Conservation (phyloP, 1,140 invertebrate genomes). For the Tenebrio molitor region DNA sequence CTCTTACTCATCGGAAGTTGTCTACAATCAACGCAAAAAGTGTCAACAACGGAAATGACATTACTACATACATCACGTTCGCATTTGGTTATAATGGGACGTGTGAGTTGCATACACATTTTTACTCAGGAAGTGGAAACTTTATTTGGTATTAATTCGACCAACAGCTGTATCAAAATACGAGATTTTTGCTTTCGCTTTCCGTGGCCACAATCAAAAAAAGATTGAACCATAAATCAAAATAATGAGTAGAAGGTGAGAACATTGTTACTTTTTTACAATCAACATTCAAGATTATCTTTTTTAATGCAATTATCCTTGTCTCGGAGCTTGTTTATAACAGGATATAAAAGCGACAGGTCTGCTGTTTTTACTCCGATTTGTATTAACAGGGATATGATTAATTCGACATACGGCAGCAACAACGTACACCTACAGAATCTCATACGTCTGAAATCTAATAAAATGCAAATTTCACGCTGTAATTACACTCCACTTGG, state of each 20-base stretch:
- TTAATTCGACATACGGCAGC: no score
- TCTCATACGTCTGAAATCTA: no score
- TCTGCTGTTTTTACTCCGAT: no score
- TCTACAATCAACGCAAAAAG: background rate
- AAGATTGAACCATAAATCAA: slow-evolving; percentile 17
- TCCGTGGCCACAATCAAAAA: background rate
- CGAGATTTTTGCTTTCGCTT: slow-evolving; percentile 2
- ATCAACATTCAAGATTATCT: background rate
- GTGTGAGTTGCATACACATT: slow-evolving; percentile 15
- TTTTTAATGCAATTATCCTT: no score
- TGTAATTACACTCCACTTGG: no score
- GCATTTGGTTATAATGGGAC: slow-evolving; percentile 27
- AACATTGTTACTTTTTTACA: slow-evolving; percentile 4
- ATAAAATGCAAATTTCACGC: no score
- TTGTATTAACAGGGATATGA: no score
- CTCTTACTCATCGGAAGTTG: slow-evolving; percentile 15
- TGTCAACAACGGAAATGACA: slow-evolving; percentile 1
- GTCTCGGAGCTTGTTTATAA: no score
- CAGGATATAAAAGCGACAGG: no score
- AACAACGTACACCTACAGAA: no score
- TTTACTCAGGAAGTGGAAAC: slow-evolving; percentile 7
- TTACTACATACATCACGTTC: slow-evolving; percentile 33
- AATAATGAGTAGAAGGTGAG: slow-evolving; percentile 1
- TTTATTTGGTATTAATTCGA: no score
- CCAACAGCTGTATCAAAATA: no score